Evolutionary conservation across 2,888 invertebrate genomes (phyloP).

Genomic region (Agrotis puta): DNA sequence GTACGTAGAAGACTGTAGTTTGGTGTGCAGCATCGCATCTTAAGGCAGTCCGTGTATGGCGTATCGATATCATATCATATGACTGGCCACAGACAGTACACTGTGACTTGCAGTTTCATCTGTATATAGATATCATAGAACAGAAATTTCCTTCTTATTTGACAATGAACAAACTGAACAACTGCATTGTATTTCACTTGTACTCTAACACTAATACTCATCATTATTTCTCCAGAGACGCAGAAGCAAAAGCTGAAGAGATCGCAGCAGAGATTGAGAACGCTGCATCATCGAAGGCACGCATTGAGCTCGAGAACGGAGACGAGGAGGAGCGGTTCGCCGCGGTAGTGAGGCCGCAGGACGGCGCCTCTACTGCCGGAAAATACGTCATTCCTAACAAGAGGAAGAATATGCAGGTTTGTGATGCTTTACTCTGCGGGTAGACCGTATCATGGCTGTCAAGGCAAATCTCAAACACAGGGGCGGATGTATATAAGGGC

Average conservation of each 20-base stretch:
- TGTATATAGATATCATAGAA: too few relatives aligned
- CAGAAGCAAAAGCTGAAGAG: slow-evolving; percentile 96
- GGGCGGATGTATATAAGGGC: too few relatives aligned
- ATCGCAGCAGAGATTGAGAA: slow-evolving; percentile 98
- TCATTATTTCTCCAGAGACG: slow-evolving; percentile 86
- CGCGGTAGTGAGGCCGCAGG: slow-evolving; percentile 94
- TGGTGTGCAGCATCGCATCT: too few relatives aligned
- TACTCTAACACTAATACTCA: not conserved
- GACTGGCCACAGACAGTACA: too few relatives aligned
- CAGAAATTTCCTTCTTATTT: too few relatives aligned
- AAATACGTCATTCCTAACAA: slow-evolving; percentile 95
- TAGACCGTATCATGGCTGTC: too few relatives aligned
- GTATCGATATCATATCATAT: too few relatives aligned
- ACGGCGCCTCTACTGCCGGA: slow-evolving; percentile 78
- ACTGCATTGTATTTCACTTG: not conserved
- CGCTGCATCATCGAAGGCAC: slow-evolving; percentile 95
- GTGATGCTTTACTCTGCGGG: not conserved
- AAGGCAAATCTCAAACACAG: too few relatives aligned
- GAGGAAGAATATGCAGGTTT: slow-evolving; percentile 92
- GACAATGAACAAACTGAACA: not conserved
- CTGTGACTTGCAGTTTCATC: too few relatives aligned
- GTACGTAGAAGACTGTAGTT: too few relatives aligned
- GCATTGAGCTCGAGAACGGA: slow-evolving; percentile 97
- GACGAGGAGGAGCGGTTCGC: slow-evolving; percentile 97
- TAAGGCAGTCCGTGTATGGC: too few relatives aligned